phyloP scores from a whole-genome alignment of 2,797 vertebrate genomes.

The Urophycis tenuis region DNA sequence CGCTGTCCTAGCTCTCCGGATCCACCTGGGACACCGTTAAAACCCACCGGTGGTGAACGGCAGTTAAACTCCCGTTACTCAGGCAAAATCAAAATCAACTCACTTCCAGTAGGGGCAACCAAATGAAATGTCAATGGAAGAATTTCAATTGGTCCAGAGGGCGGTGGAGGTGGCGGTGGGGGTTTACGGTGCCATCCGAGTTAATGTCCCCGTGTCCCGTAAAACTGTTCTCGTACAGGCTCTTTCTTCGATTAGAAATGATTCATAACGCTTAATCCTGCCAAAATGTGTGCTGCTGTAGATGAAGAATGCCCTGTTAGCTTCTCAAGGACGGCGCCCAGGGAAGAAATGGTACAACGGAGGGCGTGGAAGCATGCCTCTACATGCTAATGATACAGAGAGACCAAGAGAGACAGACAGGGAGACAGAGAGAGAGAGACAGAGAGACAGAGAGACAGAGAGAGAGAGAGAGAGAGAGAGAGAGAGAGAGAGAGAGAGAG shows the following conservation, averaged over 20 bases:
- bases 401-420: background rate
- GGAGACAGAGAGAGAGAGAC: too few species aligned
- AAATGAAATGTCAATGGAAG: background rate
- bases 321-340: slow-evolving; percentile 46
- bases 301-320: slow-evolving; percentile 24
- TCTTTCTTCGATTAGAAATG: background rate
- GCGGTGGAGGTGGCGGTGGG: background rate
- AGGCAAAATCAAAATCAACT: background rate
- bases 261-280: background rate
- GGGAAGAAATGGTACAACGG: slow-evolving; percentile 52
- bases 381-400: slow-evolving; percentile 61
- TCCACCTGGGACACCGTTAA: background rate
- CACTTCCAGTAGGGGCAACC: too few species aligned
- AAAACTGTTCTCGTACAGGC: background rate
- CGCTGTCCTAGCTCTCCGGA: background rate
- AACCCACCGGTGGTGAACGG: background rate
- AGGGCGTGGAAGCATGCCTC: slow-evolving; percentile 47
- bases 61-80: background rate
- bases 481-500: too few species aligned
- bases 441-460: background rate
- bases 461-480: too few species aligned
- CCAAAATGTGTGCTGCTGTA: slow-evolving; percentile 10
- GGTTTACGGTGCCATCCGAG: background rate
- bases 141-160: background rate
- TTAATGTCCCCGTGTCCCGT: background rate